Base-by-base conservation (phyloP, 1,140 invertebrate species). In the Wiebesia pumilae region DNA sequence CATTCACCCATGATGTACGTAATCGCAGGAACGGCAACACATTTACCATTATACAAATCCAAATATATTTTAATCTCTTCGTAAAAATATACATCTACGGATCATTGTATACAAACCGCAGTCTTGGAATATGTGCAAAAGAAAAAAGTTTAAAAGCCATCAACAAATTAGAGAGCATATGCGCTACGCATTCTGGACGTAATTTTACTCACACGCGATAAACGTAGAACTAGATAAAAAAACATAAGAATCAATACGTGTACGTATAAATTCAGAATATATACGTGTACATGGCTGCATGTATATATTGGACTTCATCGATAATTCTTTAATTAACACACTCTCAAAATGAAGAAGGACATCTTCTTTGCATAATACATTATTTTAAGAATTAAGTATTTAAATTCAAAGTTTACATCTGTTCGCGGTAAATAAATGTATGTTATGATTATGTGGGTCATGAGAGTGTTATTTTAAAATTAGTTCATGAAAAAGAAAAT, bases 181-280 rank as follows among this genome's bases (percentile, higher is more conserved):
- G 27, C 24, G 27, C 27, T 27, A 62, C 27, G 3, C 21, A 3
- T 27, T 27, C 14, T 27, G 3, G 24, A 0, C 24, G 27, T 62
- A 27, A 24, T 62, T 62, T 62, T 21, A 14, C 40, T 71, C 40
- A 71, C 30, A 24, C 67, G 24, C 21, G 24, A 33, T 30, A 82
- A 21, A 35, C 27, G 33, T 81, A 40, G 21, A 40, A 19, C 24
- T 65, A 81, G 54, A 65, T 58, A n/a, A 82, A 21, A n/a, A 7
- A 3, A 30, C 27, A 16, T 21, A 65, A 65, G 1, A 84, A 84
- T 84, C 83, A 33, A 85, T 80, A 80, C n/a, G n/a, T n/a, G n/a
- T n/a, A n/a, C n/a, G n/a, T n/a, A n/a, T n/a, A n/a, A n/a, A n/a
- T n/a, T n/a, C n/a, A n/a, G n/a, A n/a, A n/a, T 62, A 27, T 62